A percentile compares a stretch with the other conserved stretches of the same genome.
phyloP scores from a whole-genome alignment of 2,888 invertebrate species.

The Fragum fragum region DNA sequence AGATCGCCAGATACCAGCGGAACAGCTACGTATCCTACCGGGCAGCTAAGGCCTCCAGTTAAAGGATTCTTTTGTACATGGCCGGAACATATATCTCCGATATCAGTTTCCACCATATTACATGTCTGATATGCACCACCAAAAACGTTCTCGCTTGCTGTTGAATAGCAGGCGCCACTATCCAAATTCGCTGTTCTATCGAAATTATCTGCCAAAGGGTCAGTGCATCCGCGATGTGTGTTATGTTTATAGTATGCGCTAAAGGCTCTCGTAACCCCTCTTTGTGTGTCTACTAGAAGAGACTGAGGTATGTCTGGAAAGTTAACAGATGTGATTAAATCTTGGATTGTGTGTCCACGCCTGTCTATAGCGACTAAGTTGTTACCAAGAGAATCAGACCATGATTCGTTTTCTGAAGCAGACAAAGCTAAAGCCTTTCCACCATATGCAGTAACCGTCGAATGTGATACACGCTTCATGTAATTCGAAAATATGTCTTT shows the following conservation, averaged over 20 bases:
- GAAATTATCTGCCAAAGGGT: slow-evolving; percentile 42
- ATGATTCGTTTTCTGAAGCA: slow-evolving; percentile 29
- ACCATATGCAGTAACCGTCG: slow-evolving; percentile 38
- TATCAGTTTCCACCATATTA: neutral
- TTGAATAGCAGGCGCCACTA: slow-evolving; percentile 33
- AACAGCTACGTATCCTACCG: neutral
- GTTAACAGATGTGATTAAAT: slow-evolving; percentile 38
- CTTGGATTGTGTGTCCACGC: slow-evolving; percentile 49
- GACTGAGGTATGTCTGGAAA: slow-evolving; percentile 51
- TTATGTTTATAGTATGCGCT: slow-evolving; percentile 54
- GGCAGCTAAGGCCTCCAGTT: neutral
- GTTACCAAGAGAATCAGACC: slow-evolving; percentile 48
- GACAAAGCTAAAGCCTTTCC: slow-evolving; percentile 39
- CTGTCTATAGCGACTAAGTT: slow-evolving; percentile 61
- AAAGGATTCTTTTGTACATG: slow-evolving; percentile 32
- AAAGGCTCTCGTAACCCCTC: slow-evolving; percentile 37
- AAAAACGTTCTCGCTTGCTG: slow-evolving; percentile 36
- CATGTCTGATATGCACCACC: slow-evolving; percentile 62
- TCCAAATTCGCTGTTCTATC: slow-evolving; percentile 51
- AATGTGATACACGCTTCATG: slow-evolving; percentile 15
- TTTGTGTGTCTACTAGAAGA: slow-evolving; percentile 36
- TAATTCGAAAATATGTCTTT: slow-evolving; percentile 20
- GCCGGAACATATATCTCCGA: slow-evolving; percentile 14
- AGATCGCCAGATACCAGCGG: neutral
- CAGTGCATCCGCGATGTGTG: slow-evolving; percentile 54